Conservation (phyloP, 2,113 vertebrate species). For the Rhineura floridana region DNA sequence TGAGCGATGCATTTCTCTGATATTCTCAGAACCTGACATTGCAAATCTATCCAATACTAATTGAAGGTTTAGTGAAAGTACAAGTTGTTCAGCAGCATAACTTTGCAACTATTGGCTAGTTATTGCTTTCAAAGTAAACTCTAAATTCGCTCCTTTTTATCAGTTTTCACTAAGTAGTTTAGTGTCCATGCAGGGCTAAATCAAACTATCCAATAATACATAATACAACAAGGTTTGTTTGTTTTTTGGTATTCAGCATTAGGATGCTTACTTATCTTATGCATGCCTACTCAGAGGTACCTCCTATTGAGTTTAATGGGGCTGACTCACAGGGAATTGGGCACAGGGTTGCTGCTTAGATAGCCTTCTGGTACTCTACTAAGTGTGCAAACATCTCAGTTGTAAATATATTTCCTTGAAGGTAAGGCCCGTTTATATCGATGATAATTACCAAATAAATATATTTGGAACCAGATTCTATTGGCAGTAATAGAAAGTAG, state of each 20-base stretch:
- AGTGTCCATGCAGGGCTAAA: conserved; percentile 37
- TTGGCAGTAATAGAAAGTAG: neutral
- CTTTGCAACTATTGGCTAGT: conserved; percentile 21
- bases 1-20: neutral
- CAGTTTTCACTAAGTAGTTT: conserved; percentile 37
- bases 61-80: neutral
- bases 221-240: neutral
- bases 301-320: neutral
- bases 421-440: neutral
- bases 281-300: neutral
- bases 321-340: neutral
- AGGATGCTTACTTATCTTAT: conserved; percentile 40
- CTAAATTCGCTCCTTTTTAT: neutral
- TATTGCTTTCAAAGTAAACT: conserved; percentile 27
- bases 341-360: neutral
- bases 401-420: neutral
- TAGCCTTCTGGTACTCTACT: neutral
- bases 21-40: neutral
- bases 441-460: neutral
- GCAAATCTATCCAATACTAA: neutral
- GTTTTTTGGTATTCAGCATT: neutral
- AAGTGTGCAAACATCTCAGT: neutral
- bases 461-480: neutral
- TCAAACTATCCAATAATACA: conserved; percentile 34
- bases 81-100: conserved; percentile 15